phyloP scores from a whole-genome alignment of 2,797 vertebrate genomes.

The Brachymystax lenok region DNA sequence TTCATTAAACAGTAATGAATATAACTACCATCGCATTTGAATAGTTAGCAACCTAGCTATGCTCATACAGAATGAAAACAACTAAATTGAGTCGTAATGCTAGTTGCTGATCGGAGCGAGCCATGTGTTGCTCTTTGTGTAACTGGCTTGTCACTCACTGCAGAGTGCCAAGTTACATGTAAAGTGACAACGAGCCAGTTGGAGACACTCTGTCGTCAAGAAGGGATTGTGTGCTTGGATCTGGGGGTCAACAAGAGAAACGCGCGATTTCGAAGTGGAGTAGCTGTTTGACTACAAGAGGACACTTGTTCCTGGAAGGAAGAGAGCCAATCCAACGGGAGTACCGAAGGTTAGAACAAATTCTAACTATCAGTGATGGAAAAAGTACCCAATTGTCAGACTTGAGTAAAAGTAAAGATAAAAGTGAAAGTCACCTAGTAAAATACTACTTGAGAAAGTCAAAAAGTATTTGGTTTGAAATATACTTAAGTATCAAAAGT shows the following conservation, averaged over 20 bases:
- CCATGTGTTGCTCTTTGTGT: background rate
- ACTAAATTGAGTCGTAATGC: background rate
- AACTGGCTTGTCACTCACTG: constrained; percentile 16
- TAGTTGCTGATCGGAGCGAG: background rate
- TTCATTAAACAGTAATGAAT: background rate
- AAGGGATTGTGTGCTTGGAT: constrained; percentile 67
- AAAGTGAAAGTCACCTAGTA: too few species aligned
- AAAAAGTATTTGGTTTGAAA: too few species aligned
- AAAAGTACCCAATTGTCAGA: too few species aligned
- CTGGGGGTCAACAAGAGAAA: constrained; percentile 72
- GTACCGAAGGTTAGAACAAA: constrained; percentile 35
- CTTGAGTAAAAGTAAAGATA: too few species aligned
- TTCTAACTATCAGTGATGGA: background rate
- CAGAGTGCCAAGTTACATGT: constrained; percentile 70
- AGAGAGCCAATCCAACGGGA: constrained; percentile 11
- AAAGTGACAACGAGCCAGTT: constrained; percentile 70
- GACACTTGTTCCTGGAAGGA: constrained; percentile 31
- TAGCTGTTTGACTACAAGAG: constrained; percentile 79
- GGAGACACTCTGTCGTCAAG: constrained; percentile 70
- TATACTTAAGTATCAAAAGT: too few species aligned
- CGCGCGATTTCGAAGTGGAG: constrained; percentile 80
- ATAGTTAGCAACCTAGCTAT: too few species aligned
- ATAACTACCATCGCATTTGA: too few species aligned
- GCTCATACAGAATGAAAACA: too few species aligned
- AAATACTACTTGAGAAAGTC: too few species aligned